These are phyloP conservation scores for Danio jaintianensis DNA, from an alignment of 2,797 vertebrate species.

Conservation along the genomic window DNA sequence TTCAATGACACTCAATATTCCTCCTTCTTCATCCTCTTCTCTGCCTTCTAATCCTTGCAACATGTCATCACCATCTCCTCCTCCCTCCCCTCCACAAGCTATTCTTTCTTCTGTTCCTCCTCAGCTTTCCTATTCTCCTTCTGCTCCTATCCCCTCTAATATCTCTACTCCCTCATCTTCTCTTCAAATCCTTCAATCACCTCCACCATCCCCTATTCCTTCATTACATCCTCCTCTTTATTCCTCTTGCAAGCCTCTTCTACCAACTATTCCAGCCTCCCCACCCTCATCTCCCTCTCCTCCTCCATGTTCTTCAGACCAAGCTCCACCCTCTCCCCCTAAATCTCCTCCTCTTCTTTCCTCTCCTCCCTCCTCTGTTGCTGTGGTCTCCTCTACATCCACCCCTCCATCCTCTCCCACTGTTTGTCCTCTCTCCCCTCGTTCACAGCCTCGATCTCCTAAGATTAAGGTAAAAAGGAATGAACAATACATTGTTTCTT, in stretches of 20 bases:
- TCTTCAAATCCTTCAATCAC: slow-evolving; percentile 3
- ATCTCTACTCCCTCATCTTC: neutral
- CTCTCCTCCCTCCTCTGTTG: slow-evolving; percentile 40
- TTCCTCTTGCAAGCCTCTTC: slow-evolving; percentile 55
- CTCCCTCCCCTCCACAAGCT: neutral
- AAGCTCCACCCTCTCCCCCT: neutral
- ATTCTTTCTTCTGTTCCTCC: slow-evolving; percentile 68
- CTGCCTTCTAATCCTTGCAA: neutral
- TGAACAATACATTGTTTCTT: neutral
- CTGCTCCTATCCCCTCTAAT: slow-evolving; percentile 42
- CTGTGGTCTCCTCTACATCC: slow-evolving; percentile 1
- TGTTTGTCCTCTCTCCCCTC: slow-evolving; percentile 67
- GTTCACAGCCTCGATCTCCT: slow-evolving; percentile 81
- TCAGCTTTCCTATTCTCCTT: slow-evolving; percentile 70
- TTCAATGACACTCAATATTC: neutral
- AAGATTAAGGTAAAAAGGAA: slow-evolving; percentile 87
- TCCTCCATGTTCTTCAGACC: slow-evolving; percentile 38
- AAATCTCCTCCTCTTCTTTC: slow-evolving; percentile 8
- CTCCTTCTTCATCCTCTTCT: neutral
- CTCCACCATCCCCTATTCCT: slow-evolving; percentile 31
- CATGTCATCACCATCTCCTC: neutral
- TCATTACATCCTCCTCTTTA: slow-evolving; percentile 54
- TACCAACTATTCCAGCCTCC: slow-evolving; percentile 62
- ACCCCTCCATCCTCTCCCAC: slow-evolving; percentile 11
- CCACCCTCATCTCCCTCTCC: slow-evolving; percentile 43